Percentiles rank a stretch among this genome's conserved stretches.
phyloP scores from a whole-genome alignment of 2,888 invertebrate species.

The Temnothorax ravouxi region DNA sequence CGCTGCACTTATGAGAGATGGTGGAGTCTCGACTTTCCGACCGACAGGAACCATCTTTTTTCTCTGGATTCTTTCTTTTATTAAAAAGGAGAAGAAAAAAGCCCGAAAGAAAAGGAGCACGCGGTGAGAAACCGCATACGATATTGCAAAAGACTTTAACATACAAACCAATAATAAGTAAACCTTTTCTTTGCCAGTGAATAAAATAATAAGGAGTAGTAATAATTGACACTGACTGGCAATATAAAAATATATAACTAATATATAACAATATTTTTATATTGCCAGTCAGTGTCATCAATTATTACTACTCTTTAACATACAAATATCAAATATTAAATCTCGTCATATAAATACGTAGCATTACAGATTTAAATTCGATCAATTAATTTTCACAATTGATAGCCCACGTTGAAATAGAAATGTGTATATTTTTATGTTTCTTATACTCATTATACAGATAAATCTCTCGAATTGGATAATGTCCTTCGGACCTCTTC shows the following conservation, averaged over 20 bases:
- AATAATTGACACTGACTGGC: too few relatives aligned
- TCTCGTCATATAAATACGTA: background rate
- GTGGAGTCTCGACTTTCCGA: conserved; percentile 21
- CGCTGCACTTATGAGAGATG: conserved; percentile 16
- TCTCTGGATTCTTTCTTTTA: conserved; percentile 9
- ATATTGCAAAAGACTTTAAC: conserved; percentile 16
- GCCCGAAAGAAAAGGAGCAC: background rate
- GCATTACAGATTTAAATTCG: background rate
- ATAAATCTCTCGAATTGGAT: background rate
- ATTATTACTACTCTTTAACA: too few relatives aligned
- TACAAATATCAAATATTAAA: conserved; percentile 2
- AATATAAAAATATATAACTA: too few relatives aligned
- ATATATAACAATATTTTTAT: too few relatives aligned
- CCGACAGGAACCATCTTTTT: conserved; percentile 25
- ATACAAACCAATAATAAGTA: too few relatives aligned
- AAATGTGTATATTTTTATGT: background rate
- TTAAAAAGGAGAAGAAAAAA: background rate
- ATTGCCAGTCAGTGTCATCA: too few relatives aligned
- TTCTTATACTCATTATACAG: background rate
- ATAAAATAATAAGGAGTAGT: too few relatives aligned
- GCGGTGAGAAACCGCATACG: background rate
- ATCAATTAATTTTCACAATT: background rate
- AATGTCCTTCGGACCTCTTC: background rate
- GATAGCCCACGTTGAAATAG: background rate
- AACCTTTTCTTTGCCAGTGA: too few relatives aligned